These are phyloP conservation scores for Sula dactylatra DNA, from an alignment of 2,113 vertebrate genomes.

Conservation along the genomic window DNA sequence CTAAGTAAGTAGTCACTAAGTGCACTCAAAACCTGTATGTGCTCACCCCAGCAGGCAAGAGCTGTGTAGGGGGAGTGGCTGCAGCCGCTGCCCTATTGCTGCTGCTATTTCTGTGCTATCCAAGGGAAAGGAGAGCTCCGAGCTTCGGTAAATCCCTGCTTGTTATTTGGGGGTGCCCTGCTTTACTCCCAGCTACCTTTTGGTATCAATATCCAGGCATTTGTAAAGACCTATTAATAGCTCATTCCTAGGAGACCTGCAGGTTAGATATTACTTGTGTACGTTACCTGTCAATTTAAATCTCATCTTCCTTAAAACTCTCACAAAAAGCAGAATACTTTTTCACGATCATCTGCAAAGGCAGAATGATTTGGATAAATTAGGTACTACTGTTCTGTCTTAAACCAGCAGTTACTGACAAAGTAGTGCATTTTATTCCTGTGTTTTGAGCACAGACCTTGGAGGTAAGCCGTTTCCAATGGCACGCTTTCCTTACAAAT, in stretches of 20 bases:
- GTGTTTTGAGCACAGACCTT: not conserved
- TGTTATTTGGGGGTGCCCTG: not conserved
- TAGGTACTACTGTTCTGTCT: not conserved
- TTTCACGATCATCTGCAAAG: not conserved
- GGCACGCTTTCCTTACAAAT: not conserved
- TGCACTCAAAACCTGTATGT: not conserved
- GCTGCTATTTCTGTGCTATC: not conserved
- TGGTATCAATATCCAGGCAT: not conserved
- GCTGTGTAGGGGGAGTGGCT: not conserved
- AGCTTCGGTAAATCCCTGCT: not conserved
- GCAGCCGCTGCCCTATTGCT: not conserved
- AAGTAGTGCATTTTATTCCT: not conserved
- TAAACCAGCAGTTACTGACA: not conserved
- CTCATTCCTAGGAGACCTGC: not conserved
- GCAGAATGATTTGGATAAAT: not conserved
- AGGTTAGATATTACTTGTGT: not conserved
- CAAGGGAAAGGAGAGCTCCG: not conserved
- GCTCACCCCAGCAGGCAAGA: not conserved
- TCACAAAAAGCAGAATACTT: not conserved
- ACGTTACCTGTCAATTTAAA: not conserved
- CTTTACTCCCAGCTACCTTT: not conserved
- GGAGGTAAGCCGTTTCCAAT: not conserved
- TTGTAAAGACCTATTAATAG: not conserved
- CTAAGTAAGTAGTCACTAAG: not conserved
- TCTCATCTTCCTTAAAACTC: not conserved